phyloP scores from a whole-genome alignment of 2,113 vertebrate genomes.

The Pseudolaguvia tuberculata region DNA sequence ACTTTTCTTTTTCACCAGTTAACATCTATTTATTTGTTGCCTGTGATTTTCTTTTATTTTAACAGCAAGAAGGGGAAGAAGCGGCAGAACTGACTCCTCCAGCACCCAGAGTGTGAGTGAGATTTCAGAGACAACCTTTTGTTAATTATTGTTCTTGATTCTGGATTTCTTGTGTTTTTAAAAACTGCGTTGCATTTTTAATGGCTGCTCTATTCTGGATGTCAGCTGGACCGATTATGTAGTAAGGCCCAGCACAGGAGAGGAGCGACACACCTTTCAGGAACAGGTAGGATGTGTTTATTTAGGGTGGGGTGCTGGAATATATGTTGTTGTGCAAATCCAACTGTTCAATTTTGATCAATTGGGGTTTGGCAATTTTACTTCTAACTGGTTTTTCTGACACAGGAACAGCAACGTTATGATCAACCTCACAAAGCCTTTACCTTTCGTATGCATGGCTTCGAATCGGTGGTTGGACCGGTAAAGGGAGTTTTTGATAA shows the following conservation, averaged over 20 bases:
- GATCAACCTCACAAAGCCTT: conserved; percentile 97
- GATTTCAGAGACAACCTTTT: background rate
- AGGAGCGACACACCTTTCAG: conserved; percentile 93
- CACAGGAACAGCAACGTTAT: conserved; percentile 90
- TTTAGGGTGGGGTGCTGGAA: background rate
- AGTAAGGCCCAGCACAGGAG: conserved; percentile 92
- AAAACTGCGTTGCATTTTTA: conserved; percentile 2
- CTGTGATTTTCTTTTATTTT: conserved; percentile 39
- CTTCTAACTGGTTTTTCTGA: conserved; percentile 10
- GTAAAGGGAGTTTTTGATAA: conserved; percentile 98
- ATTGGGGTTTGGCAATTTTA: conserved; percentile 6
- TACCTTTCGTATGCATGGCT: conserved; percentile 95
- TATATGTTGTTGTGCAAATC: background rate
- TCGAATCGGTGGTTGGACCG: conserved; percentile 92
- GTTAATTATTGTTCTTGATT: background rate
- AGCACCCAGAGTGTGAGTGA: conserved; percentile 82
- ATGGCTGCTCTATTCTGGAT: conserved; percentile 20
- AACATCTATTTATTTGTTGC: background rate
- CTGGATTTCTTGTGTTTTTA: background rate
- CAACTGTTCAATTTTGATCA: too few species aligned
- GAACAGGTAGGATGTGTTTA: conserved; percentile 78
- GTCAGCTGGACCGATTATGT: conserved; percentile 94
- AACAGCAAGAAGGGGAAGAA: conserved; percentile 83
- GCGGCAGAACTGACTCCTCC: conserved; percentile 79
- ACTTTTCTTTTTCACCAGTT: background rate